Evolutionary conservation across 2,888 invertebrate genomes (phyloP).

Genomic region (Drosophila pseudotalamancana): DNA sequence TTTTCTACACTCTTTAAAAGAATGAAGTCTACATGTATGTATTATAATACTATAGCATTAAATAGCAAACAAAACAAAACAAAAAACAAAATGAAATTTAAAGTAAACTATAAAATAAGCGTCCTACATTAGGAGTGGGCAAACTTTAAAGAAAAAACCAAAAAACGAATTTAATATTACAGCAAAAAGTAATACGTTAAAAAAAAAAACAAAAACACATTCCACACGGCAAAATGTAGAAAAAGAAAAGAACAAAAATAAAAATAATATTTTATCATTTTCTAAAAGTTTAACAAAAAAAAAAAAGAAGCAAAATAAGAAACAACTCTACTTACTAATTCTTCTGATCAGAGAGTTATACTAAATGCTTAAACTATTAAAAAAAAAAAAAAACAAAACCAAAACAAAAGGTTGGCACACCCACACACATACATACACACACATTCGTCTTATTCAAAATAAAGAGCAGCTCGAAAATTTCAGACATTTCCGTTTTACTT

Average conservation of each 20-base stretch:
- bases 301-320: constrained; percentile 5
- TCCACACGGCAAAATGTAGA: constrained; percentile 25
- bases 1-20: constrained; percentile 81
- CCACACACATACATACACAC: constrained; percentile 16
- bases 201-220: constrained; percentile 6
- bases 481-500: constrained; percentile 50
- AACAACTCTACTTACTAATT: constrained; percentile 58
- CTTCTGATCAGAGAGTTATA: constrained; percentile 72
- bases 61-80: constrained; percentile 65
- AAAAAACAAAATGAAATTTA: constrained; percentile 17
- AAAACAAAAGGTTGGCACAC: constrained; percentile 62
- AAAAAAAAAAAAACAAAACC: no score
- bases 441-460: constrained; percentile 57
- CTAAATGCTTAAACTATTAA: constrained; percentile 59
- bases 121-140: constrained; percentile 79
- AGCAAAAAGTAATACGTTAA: constrained; percentile 43
- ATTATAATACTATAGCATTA: constrained; percentile 76
- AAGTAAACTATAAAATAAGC: constrained; percentile 63
- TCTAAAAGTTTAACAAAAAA: constrained; percentile 10
- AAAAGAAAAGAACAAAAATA: background rate
- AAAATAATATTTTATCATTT: constrained; percentile 41
- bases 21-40: constrained; percentile 79
- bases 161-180: constrained; percentile 73
- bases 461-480: constrained; percentile 60
- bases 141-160: constrained; percentile 43